A percentile compares a stretch with the other conserved stretches of the same genome.
These are phyloP conservation scores for Thalpophila matura DNA, from an alignment of 2,888 invertebrate genomes.

Conservation along the genomic window DNA sequence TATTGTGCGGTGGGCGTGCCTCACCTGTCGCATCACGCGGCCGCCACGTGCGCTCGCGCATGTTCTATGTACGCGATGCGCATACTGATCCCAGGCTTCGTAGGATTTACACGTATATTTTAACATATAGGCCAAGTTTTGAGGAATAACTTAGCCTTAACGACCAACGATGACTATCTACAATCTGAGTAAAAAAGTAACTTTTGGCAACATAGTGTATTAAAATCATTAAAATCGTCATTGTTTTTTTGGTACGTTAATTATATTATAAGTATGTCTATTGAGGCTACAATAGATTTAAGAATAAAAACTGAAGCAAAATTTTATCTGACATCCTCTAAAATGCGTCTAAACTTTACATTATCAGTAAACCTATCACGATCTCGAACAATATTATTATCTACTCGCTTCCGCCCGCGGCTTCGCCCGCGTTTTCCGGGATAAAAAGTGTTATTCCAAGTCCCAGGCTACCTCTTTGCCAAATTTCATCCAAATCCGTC, in stretches of 20 bases:
- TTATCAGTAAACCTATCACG: constrained; percentile 44
- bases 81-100: constrained; percentile 61
- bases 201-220: too few relatives aligned
- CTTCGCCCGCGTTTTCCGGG: too few relatives aligned
- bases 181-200: too few relatives aligned
- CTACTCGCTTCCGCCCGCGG: too few relatives aligned
- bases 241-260: not conserved
- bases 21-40: constrained; percentile 79
- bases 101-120: constrained; percentile 46
- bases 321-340: not conserved
- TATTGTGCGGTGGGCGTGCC: constrained; percentile 67
- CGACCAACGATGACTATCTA: not conserved
- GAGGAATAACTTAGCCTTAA: not conserved
- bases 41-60: constrained; percentile 76
- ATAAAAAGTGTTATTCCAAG: too few relatives aligned
- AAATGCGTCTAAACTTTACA: not conserved
- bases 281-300: not conserved
- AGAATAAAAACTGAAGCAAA: not conserved
- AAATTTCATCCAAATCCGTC: too few relatives aligned
- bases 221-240: too few relatives aligned
- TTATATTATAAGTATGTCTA: not conserved
- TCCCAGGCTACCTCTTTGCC: too few relatives aligned
- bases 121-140: constrained; percentile 23
- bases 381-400: constrained; percentile 65
- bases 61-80: constrained; percentile 65